These are phyloP conservation scores for Coregonus clupeaformis DNA, from an alignment of 2,113 vertebrate genomes.

Conservation along the genomic window DNA sequence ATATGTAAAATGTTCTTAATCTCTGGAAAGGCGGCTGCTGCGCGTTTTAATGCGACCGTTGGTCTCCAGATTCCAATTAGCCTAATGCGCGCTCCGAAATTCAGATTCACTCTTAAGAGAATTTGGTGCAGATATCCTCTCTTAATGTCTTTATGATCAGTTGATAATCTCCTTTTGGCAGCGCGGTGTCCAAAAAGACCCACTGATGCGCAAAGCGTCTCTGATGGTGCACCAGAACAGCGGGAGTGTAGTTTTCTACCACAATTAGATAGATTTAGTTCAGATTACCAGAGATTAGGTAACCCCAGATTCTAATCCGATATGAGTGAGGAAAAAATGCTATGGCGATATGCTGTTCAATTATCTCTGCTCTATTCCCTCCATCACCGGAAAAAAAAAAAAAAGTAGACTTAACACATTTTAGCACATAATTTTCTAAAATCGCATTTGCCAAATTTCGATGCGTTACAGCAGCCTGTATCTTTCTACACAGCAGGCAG, in stretches of 20 bases:
- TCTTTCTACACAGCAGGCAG: too few relatives aligned
- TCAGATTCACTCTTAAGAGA: not conserved
- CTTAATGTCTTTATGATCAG: not conserved
- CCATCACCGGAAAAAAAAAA: not conserved
- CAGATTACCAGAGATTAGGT: slow-evolving; percentile 71
- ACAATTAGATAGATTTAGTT: slow-evolving; percentile 68
- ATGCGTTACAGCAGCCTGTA: not conserved
- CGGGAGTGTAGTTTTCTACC: slow-evolving; percentile 58
- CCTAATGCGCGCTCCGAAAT: too few relatives aligned
- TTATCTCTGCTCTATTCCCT: slow-evolving; percentile 8
- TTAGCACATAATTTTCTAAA: slow-evolving; percentile 8
- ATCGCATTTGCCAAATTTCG: slow-evolving; percentile 11
- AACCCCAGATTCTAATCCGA: slow-evolving; percentile 65
- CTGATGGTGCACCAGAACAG: slow-evolving; percentile 19
- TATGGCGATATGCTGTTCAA: slow-evolving; percentile 13
- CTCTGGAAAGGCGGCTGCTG: not conserved
- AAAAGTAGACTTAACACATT: slow-evolving; percentile 5
- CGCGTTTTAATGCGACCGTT: not conserved
- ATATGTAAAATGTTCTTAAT: not conserved
- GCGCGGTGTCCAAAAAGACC: not conserved
- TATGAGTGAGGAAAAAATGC: slow-evolving; percentile 48
- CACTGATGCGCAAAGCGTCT: not conserved
- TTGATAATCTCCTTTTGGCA: not conserved
- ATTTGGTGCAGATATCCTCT: not conserved
- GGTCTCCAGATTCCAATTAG: not conserved